A percentile compares a stretch with the other conserved stretches of the same genome.
These are phyloP conservation scores for Cyprinodon diabolis DNA, from an alignment of 2,797 vertebrate species.

Conservation along the genomic window DNA sequence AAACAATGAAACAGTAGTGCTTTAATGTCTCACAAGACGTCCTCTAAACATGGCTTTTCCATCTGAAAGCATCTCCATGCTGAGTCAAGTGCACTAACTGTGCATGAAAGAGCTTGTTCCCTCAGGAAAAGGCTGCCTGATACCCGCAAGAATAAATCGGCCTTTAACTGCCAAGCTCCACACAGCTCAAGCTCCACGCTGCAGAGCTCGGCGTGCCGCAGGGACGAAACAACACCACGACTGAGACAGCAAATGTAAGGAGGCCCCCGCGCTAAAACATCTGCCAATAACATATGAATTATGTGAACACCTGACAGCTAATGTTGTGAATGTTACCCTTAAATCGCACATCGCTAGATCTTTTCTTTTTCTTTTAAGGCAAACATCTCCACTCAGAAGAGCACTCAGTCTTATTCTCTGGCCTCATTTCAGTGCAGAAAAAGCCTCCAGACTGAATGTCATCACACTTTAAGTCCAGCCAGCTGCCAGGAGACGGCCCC, in stretches of 20 bases:
- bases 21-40: slow-evolving; percentile 82
- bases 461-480: background rate
- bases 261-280: slow-evolving; percentile 18
- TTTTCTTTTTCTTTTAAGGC: background rate
- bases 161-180: slow-evolving; percentile 76
- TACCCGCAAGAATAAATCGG: slow-evolving; percentile 82
- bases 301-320: slow-evolving; percentile 19
- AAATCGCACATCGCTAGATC: background rate
- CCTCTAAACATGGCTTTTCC: slow-evolving; percentile 86
- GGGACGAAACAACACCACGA: slow-evolving; percentile 60
- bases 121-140: slow-evolving; percentile 77
- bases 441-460: background rate
- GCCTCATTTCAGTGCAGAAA: slow-evolving; percentile 4
- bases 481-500: background rate
- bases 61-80: slow-evolving; percentile 80
- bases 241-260: slow-evolving; percentile 42
- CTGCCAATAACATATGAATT: slow-evolving; percentile 14
- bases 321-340: slow-evolving; percentile 6
- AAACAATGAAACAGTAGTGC: slow-evolving; percentile 80
- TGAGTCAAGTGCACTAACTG: slow-evolving; percentile 87
- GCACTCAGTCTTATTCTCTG: background rate
- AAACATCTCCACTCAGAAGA: background rate
- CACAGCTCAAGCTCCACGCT: slow-evolving; percentile 60
- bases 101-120: slow-evolving; percentile 81
- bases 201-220: slow-evolving; percentile 55